Conservation (phyloP, 2,797 vertebrate species). For the Psittacula echo region DNA sequence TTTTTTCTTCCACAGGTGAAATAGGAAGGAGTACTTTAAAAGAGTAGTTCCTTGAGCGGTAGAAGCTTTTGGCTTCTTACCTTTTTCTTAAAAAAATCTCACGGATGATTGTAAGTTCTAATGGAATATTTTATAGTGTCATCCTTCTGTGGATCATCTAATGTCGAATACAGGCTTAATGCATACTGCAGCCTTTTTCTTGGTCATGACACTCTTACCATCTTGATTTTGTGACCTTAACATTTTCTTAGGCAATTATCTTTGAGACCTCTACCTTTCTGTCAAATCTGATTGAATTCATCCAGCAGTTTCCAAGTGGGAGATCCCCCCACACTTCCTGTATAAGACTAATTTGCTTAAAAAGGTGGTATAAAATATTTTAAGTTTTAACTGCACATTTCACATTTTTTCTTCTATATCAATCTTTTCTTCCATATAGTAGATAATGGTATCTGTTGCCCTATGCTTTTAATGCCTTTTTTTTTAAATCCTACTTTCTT, state of each 20-base stretch:
- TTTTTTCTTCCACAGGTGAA: background rate
- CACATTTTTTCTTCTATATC: background rate
- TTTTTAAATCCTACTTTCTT: background rate
- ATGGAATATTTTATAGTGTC: background rate
- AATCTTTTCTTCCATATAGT: background rate
- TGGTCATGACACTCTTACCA: background rate
- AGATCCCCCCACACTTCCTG: background rate
- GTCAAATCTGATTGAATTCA: background rate
- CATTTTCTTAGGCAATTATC: background rate
- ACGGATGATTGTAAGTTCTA: background rate
- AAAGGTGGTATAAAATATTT: background rate
- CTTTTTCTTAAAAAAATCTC: background rate
- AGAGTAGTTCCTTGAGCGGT: background rate
- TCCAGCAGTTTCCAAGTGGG: background rate
- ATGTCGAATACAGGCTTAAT: background rate
- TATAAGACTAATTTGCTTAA: background rate
- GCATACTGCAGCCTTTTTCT: background rate
- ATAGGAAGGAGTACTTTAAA: background rate
- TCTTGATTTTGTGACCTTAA: background rate
- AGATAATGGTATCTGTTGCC: background rate
- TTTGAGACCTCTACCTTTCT: background rate
- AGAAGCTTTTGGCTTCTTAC: background rate
- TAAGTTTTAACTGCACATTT: background rate
- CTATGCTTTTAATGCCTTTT: background rate
- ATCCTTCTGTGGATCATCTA: background rate